phyloP scores from a whole-genome alignment of 2,113 vertebrate species.

The Zapornia atra region DNA sequence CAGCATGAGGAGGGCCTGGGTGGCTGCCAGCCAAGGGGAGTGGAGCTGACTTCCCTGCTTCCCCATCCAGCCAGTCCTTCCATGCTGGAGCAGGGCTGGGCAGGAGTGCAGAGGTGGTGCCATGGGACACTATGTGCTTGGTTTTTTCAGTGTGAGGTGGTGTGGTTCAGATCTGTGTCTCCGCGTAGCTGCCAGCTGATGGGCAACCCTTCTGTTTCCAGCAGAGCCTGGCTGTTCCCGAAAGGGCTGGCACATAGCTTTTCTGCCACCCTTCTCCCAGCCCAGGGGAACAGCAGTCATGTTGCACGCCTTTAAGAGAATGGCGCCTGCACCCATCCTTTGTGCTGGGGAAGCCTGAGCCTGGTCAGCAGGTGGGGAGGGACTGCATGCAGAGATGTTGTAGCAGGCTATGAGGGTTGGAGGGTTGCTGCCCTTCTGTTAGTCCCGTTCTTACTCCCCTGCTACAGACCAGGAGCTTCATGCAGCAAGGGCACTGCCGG shows the following conservation, averaged over 20 bases:
- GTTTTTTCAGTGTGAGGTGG: background rate
- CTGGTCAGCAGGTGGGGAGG: background rate
- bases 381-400: fast-evolving
- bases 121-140: fast-evolving
- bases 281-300: background rate
- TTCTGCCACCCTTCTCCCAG: background rate
- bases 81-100: fast-evolving
- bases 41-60: background rate
- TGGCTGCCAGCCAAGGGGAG: background rate
- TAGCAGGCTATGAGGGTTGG: background rate
- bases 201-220: background rate
- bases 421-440: background rate
- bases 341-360: background rate
- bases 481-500: background rate
- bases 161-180: background rate
- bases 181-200: background rate
- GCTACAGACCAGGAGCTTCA: background rate
- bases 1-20: background rate
- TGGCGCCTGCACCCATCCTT: no score
- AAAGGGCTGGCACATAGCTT: background rate
- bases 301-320: fast-evolving
- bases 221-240: background rate
- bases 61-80: background rate
- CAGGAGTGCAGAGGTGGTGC: background rate
- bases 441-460: background rate